Evolutionary conservation across 2,113 vertebrate genomes (phyloP), one percentile per base, ranked within the genome.

Genomic region (Illadopsis cleaveri): DNA sequence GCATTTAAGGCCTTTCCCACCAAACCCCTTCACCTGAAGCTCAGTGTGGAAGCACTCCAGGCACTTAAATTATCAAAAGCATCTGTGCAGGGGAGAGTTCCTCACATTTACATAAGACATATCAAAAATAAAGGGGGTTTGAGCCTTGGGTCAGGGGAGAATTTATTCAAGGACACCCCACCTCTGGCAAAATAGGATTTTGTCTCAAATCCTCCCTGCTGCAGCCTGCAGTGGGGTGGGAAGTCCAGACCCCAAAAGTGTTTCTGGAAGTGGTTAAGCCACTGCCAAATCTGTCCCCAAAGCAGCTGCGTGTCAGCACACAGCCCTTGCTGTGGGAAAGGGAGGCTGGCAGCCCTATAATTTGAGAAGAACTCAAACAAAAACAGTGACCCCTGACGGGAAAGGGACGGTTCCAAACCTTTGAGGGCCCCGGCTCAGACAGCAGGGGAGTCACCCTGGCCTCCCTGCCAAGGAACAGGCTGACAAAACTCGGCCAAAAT

Each of bases 301-400:
- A 61, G 1, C 87, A 95, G 89, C 95, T 94, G 91, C 31, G 11
- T 25, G 87, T 40, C 95, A 88, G 92, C 95, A 76, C 57, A 12
- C 81, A 75, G 45, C 35, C 62, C 78, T 75, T n/a, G 47, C 38
- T 82, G 89, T 77, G 91, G 88, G 82, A 83, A 83, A 76, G 91
- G 82, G 60, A 95, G 89, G 82, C 85, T 82, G 84, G 91, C 23
- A 93, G 82, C 53, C 58, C 76, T 45, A 82, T 91, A 69, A 96
- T 97, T 86, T 80, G 93, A 56, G 92, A 77, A 71, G 88, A 90
- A 97, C 70, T 66, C 20, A 85, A 86, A 50, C 47, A 76, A 86
- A 92, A 90, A 5, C 82, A 83, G 88, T 82, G 78, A 77, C 85
- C 75, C 92, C 72, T 96, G 90, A 92, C 85, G 64, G 93, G 95